These are phyloP conservation scores for Galeopsomyia nigrocyanea DNA, from an alignment of 2,888 invertebrate genomes.

Conservation along the genomic window DNA sequence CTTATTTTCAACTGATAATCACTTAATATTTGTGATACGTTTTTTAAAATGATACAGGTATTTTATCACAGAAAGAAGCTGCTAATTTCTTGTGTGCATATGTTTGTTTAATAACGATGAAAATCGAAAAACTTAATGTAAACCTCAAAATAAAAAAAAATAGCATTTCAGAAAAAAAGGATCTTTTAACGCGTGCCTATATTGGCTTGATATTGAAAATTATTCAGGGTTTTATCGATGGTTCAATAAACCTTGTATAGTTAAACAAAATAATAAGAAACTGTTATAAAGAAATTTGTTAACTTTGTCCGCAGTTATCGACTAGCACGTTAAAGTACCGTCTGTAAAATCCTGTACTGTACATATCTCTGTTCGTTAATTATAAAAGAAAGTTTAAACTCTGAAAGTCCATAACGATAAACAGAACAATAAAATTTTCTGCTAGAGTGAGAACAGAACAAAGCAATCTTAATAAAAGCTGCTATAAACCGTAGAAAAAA, in stretches of 20 bases:
- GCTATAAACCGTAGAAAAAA: conserved; percentile 24
- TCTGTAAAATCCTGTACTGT: conserved; percentile 47
- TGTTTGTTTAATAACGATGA: conserved; percentile 29
- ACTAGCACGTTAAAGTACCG: conserved; percentile 38
- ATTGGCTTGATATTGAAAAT: conserved; percentile 11
- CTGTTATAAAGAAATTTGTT: conserved; percentile 28
- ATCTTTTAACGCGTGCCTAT: conserved; percentile 19
- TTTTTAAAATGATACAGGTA: conserved; percentile 15
- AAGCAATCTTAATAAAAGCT: conserved; percentile 33
- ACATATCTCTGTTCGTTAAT: conserved; percentile 43
- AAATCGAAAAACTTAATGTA: conserved; percentile 17
- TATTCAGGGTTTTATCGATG: conserved; percentile 43
- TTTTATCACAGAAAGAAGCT: conserved; percentile 26
- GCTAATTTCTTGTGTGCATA: conserved; percentile 19
- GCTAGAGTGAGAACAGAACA: conserved; percentile 14
- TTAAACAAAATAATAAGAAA: conserved; percentile 11
- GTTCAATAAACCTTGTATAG: conserved; percentile 35
- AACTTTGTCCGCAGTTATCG: conserved; percentile 34
- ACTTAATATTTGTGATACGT: conserved; percentile 38
- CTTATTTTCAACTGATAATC: conserved; percentile 14
- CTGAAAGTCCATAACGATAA: conserved; percentile 38
- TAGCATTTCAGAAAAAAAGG: conserved; percentile 10
- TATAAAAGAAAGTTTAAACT: conserved; percentile 46
- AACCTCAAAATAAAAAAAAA: conserved; percentile 19
- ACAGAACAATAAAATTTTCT: conserved; percentile 20